Conservation (phyloP, 2,797 vertebrate genomes). For the Coregonus ussuriensis region DNA sequence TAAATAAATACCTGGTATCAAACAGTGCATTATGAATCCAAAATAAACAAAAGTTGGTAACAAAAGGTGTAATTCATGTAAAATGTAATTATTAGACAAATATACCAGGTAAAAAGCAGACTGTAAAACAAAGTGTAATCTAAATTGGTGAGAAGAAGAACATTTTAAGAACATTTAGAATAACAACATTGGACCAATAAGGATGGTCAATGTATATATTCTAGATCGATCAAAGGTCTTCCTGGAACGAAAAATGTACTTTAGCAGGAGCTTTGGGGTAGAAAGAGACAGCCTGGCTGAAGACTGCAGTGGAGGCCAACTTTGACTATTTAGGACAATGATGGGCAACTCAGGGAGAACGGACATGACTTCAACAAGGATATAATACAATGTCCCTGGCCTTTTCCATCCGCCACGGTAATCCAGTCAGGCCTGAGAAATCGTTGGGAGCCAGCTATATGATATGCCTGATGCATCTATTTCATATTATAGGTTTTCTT, state of each 20-base stretch:
- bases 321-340: conserved; percentile 63
- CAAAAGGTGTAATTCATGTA: neutral
- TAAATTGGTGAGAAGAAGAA: too few species aligned
- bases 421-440: conserved; percentile 42
- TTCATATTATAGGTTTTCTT: conserved; percentile 58
- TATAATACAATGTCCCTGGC: conserved; percentile 68
- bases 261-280: neutral
- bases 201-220: neutral
- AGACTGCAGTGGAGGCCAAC: conserved; percentile 23
- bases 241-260: neutral
- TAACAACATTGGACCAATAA: too few species aligned
- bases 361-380: conserved; percentile 56
- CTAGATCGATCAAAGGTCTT: neutral
- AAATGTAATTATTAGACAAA: neutral
- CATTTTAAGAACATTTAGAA: too few species aligned
- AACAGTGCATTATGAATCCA: neutral
- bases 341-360: conserved; percentile 38
- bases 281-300: neutral
- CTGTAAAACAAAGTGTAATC: neutral
- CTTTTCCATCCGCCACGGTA: conserved; percentile 53
- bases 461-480: conserved; percentile 52
- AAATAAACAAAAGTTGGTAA: neutral
- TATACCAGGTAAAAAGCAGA: neutral
- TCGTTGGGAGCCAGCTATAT: conserved; percentile 41
- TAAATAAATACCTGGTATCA: neutral